A percentile compares a stretch with the other conserved stretches of the same genome.
phyloP scores from a whole-genome alignment of 2,113 vertebrate species.

The Danionella cerebrum region DNA sequence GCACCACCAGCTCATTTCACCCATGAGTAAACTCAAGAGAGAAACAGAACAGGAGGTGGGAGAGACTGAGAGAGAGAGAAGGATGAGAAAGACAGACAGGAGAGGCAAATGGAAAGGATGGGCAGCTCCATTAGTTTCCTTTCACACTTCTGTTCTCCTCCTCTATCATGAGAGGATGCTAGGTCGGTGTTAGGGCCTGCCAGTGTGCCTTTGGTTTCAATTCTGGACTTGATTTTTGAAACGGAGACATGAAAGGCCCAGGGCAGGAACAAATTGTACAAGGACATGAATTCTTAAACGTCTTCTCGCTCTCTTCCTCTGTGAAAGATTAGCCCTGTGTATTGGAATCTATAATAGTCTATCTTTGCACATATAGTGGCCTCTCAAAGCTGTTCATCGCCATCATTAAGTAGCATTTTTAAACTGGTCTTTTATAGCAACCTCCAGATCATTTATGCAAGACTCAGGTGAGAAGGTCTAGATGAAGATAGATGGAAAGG shows the following conservation, averaged over 20 bases:
- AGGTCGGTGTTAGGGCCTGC: conserved; percentile 27
- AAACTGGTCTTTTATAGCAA: not conserved
- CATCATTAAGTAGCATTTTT: not conserved
- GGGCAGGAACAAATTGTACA: conserved; percentile 24
- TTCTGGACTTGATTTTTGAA: conserved; percentile 37
- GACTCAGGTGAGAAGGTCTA: not conserved
- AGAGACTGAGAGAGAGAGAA: not conserved
- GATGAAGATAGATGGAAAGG: no score
- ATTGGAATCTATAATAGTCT: not conserved
- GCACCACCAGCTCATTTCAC: conserved; percentile 59
- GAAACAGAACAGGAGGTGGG: not conserved
- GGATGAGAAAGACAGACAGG: conserved; percentile 14
- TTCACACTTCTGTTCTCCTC: conserved; percentile 7
- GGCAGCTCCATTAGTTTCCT: conserved; percentile 19
- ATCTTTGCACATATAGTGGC: not conserved
- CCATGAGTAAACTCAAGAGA: conserved; percentile 51
- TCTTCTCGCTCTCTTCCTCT: not conserved
- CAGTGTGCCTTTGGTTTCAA: conserved; percentile 37
- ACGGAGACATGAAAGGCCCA: conserved; percentile 28
- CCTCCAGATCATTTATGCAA: not conserved
- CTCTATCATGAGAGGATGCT: conserved; percentile 27
- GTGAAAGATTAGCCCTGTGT: conserved; percentile 2
- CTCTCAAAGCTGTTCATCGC: not conserved
- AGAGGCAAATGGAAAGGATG: conserved; percentile 19
- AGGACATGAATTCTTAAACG: conserved; percentile 31